These are phyloP conservation scores for Mus minutoides DNA, from an alignment of 2,797 vertebrate species.

Conservation along the genomic window DNA sequence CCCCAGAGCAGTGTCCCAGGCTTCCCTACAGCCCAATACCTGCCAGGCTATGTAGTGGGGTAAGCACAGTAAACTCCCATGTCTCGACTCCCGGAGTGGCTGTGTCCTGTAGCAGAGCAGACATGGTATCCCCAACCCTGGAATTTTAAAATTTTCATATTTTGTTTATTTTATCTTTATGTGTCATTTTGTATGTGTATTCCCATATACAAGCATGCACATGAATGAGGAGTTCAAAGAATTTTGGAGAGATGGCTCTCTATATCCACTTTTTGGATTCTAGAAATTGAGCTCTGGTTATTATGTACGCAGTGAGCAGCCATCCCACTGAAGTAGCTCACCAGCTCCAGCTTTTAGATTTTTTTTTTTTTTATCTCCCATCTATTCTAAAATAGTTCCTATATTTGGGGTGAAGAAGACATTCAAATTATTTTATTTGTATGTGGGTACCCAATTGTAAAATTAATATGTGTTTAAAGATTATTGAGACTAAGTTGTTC, in stretches of 20 bases:
- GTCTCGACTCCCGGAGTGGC: too few relatives aligned
- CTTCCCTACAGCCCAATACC: too few relatives aligned
- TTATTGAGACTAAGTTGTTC: not conserved
- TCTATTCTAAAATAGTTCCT: not conserved
- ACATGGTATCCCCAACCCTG: too few relatives aligned
- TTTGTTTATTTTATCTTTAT: not conserved
- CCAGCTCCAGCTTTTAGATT: not conserved
- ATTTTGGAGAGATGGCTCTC: not conserved
- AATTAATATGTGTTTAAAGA: not conserved
- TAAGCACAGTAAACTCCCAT: too few relatives aligned
- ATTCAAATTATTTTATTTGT: not conserved
- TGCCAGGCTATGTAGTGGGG: too few relatives aligned
- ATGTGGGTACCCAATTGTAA: not conserved
- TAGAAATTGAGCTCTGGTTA: not conserved
- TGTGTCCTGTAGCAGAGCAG: too few relatives aligned
- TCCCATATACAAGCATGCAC: too few relatives aligned
- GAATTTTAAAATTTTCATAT: not conserved
- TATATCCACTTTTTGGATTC: not conserved
- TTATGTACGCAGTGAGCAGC: not conserved
- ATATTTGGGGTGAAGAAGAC: fast-evolving
- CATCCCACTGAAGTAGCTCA: not conserved
- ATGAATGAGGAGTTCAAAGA: not conserved
- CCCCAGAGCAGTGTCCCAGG: too few relatives aligned
- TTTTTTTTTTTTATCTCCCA: not conserved
- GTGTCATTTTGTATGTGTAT: not conserved